Conservation (phyloP, 2,797 vertebrate species). For the Urosaurus nigricauda region DNA sequence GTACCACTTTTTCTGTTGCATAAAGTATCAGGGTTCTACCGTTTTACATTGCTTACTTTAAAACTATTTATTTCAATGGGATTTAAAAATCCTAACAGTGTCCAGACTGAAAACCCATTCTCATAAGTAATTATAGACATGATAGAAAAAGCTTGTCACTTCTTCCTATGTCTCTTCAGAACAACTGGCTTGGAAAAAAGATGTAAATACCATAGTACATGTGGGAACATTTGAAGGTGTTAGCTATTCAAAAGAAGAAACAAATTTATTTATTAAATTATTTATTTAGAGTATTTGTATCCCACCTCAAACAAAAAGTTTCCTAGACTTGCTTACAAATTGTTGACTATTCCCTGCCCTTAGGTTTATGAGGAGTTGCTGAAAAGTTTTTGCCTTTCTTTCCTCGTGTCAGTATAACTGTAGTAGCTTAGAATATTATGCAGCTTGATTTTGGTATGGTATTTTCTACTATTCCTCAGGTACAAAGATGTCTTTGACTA, state of each 20-base stretch:
- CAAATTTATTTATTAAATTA: no score
- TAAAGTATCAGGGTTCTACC: background rate
- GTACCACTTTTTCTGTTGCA: conserved; percentile 47
- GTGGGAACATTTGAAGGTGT: background rate
- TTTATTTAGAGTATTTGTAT: no score
- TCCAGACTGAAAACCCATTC: background rate
- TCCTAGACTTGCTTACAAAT: no score
- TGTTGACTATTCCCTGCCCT: no score
- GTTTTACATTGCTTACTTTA: conserved; percentile 47
- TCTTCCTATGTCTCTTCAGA: background rate
- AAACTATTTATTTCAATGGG: background rate
- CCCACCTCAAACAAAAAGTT: no score
- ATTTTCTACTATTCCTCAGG: no score
- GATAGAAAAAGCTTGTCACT: background rate
- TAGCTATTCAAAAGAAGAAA: background rate
- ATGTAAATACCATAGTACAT: background rate
- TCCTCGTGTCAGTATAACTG: no score
- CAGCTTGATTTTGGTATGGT: no score
- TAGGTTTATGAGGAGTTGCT: no score
- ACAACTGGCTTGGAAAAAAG: background rate
- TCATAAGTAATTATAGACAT: background rate
- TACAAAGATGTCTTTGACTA: background rate
- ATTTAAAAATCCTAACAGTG: background rate
- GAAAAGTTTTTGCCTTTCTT: no score
- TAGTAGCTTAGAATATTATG: no score